Evolutionary conservation across 2,888 invertebrate species (phyloP).

Genomic region (Epistrophe grossulariae): DNA sequence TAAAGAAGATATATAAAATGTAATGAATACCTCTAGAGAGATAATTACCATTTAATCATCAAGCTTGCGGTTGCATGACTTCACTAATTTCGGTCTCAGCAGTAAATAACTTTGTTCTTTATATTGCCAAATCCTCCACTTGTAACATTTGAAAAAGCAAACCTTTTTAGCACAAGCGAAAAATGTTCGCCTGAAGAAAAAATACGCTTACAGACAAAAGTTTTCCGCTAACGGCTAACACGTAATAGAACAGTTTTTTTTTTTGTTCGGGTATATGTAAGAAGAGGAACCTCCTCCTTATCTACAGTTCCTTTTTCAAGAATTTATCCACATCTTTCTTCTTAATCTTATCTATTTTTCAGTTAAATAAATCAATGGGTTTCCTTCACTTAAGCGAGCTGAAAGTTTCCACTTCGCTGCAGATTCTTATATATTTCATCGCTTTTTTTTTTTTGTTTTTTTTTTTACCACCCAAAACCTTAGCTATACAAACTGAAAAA

Average conservation of each 20-base stretch:
- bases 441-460: background rate
- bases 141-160: background rate
- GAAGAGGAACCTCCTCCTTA: background rate
- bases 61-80: slow-evolving; percentile 32
- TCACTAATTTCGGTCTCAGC: slow-evolving; percentile 31
- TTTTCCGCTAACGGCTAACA: slow-evolving; percentile 29
- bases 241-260: background rate
- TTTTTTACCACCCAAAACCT: background rate
- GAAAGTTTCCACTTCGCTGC: slow-evolving; percentile 70
- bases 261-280: background rate
- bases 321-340: slow-evolving; percentile 19
- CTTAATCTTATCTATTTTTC: slow-evolving; percentile 65
- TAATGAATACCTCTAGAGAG: slow-evolving; percentile 11
- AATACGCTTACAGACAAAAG: background rate
- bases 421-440: slow-evolving; percentile 50
- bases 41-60: slow-evolving; percentile 33
- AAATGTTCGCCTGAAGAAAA: background rate
- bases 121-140: slow-evolving; percentile 7
- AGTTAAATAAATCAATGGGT: slow-evolving; percentile 69
- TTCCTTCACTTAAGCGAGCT: slow-evolving; percentile 56
- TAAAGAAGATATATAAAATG: slow-evolving; percentile 7
- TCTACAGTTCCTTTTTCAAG: background rate
- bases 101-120: slow-evolving; percentile 8
- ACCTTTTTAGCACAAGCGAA: slow-evolving; percentile 5
- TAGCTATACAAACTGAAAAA: background rate